A percentile compares a stretch with the other conserved stretches of the same genome.
Evolutionary conservation across 2,888 invertebrate genomes (phyloP).

Genomic region (Lasioglossum marginatum): DNA sequence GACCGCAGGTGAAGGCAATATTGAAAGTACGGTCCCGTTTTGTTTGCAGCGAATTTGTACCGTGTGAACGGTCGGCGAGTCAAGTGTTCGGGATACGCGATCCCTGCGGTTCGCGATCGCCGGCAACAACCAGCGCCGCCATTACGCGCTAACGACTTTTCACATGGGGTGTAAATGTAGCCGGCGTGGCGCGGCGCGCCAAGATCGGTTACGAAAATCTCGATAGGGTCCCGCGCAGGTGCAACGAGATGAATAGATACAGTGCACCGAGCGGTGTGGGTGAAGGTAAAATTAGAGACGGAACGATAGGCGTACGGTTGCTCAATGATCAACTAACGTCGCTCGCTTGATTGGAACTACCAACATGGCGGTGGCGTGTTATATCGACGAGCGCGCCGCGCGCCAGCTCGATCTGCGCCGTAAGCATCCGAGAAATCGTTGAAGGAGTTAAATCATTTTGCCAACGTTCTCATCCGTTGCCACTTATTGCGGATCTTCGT

Average conservation of each 20-base stretch:
- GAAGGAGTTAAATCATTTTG: no score
- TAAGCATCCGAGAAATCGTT: no score
- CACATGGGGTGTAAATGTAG: constrained; percentile 45
- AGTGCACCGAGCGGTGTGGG: constrained; percentile 20
- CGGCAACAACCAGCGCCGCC: constrained; percentile 5
- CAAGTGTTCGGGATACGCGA: constrained; percentile 47
- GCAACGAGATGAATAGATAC: constrained; percentile 56
- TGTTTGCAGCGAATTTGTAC: constrained; percentile 73
- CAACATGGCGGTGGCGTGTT: background rate
- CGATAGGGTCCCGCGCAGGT: constrained; percentile 42
- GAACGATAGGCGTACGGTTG: constrained; percentile 50
- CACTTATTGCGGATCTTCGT: no score
- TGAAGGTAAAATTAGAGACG: constrained; percentile 59
- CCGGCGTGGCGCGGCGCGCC: constrained; percentile 6
- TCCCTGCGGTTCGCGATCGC: constrained; percentile 26
- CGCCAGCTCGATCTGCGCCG: background rate
- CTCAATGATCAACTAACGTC: constrained; percentile 63
- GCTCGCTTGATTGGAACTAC: constrained; percentile 42
- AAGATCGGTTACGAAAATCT: constrained; percentile 60
- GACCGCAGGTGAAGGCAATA: constrained; percentile 78
- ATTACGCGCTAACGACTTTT: constrained; percentile 43
- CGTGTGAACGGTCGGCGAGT: constrained; percentile 71
- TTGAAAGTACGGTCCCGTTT: constrained; percentile 80
- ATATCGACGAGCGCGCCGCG: background rate
- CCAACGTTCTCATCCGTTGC: no score